phyloP scores from a whole-genome alignment of 2,888 invertebrate genomes.

The Amaurobius ferox region DNA sequence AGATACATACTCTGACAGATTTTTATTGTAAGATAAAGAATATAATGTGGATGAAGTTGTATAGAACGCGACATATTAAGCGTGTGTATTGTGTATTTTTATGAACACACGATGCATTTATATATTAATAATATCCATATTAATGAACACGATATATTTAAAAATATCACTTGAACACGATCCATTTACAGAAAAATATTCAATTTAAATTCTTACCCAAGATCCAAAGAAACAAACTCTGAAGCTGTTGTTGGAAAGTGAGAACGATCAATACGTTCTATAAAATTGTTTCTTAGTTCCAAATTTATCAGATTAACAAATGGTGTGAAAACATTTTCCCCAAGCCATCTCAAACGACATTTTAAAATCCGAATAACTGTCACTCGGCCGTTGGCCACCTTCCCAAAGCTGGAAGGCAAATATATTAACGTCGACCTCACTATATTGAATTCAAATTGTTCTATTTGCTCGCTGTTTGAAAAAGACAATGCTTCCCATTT shows the following conservation, averaged over 20 bases:
- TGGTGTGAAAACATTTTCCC: slow-evolving; percentile 26
- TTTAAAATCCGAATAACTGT: slow-evolving; percentile 45
- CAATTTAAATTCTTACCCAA: slow-evolving; percentile 37
- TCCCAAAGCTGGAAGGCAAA: slow-evolving; percentile 33
- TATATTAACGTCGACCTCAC: slow-evolving; percentile 33
- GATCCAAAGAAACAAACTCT: slow-evolving; percentile 24
- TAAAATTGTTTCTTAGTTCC: slow-evolving; percentile 44
- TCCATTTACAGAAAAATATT: too few relatives aligned
- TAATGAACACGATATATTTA: too few relatives aligned
- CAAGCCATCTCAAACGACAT: slow-evolving; percentile 48
- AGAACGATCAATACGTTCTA: slow-evolving; percentile 29
- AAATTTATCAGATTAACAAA: slow-evolving; percentile 17
- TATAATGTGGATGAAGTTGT: too few relatives aligned
- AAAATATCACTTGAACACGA: too few relatives aligned
- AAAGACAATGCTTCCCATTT: slow-evolving; percentile 21
- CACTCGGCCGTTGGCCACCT: slow-evolving; percentile 21
- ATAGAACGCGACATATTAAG: too few relatives aligned
- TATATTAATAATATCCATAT: too few relatives aligned
- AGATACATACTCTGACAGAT: too few relatives aligned
- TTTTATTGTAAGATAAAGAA: too few relatives aligned
- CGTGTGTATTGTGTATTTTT: too few relatives aligned
- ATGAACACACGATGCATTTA: too few relatives aligned
- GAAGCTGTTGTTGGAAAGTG: slow-evolving; percentile 29
- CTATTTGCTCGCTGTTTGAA: not conserved
- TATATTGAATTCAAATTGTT: slow-evolving; percentile 19